phyloP scores from a whole-genome alignment of 2,888 invertebrate genomes.

The Parnassius orleans region DNA sequence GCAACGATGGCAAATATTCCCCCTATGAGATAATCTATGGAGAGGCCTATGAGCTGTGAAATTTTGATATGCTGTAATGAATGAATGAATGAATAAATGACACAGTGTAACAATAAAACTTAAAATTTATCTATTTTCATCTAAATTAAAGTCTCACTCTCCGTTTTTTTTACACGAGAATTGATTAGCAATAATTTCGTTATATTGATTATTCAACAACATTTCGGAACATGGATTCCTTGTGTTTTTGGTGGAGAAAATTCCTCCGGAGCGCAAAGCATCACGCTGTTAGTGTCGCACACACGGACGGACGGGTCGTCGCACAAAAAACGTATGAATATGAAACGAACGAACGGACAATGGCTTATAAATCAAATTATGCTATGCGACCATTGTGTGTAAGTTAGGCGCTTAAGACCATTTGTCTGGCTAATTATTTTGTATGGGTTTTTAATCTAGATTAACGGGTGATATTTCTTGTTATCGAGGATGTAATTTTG shows the following conservation, averaged over 20 bases:
- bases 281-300: conserved; percentile 39
- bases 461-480: conserved; percentile 14
- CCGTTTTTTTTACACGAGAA: conserved; percentile 24
- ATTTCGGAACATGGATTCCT: conserved; percentile 24
- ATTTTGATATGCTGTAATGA: too few species aligned
- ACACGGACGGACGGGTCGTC: conserved; percentile 28
- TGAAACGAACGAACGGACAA: conserved; percentile 23
- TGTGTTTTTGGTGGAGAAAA: conserved; percentile 22
- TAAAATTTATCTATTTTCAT: not conserved
- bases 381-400: conserved; percentile 25
- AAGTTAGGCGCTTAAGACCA: conserved; percentile 13
- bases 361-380: conserved; percentile 29
- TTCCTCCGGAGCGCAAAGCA: conserved; percentile 36
- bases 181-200: conserved; percentile 25
- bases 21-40: too few species aligned
- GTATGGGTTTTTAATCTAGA: conserved; percentile 1
- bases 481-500: not conserved
- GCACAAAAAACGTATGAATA: conserved; percentile 31
- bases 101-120: not conserved
- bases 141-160: not conserved
- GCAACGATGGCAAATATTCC: too few species aligned
- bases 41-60: too few species aligned
- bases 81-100: not conserved
- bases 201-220: conserved; percentile 25
- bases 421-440: conserved; percentile 31